Evolutionary conservation across 92 coral and sea anemone species (phyloP).

Genomic region (Umimayanthus chanpuru): DNA sequence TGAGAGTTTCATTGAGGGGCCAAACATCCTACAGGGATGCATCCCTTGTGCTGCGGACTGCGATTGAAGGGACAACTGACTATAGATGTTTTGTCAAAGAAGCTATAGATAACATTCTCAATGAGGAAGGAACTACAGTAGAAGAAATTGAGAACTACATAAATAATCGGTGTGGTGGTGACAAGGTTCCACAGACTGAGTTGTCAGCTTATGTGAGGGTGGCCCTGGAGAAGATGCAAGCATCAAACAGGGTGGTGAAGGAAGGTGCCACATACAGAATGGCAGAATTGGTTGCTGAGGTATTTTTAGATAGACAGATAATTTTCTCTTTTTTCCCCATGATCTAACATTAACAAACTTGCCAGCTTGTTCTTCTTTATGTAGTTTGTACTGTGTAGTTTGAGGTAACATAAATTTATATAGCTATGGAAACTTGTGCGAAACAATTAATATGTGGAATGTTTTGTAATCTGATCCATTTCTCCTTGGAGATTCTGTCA

Average conservation of each 20-base stretch:
- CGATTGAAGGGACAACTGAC: constrained; percentile 44
- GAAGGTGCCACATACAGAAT: constrained; percentile 79
- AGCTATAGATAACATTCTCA: constrained; percentile 75
- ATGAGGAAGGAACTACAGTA: constrained; percentile 79
- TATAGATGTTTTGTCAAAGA: constrained; percentile 58
- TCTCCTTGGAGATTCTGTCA: too few species aligned
- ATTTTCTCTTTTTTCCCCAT: too few species aligned
- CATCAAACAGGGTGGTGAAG: constrained; percentile 64
- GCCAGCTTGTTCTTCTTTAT: too few species aligned
- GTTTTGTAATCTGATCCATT: too few species aligned
- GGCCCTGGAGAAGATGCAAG: constrained; percentile 69
- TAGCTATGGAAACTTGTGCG: too few species aligned
- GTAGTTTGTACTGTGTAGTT: too few species aligned
- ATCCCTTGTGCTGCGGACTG: constrained; percentile 22
- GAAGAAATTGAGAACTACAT: constrained; percentile 71
- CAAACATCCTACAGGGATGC: constrained; percentile 73
- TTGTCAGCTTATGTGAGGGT: constrained; percentile 67
- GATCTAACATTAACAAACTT: too few species aligned
- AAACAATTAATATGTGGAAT: too few species aligned
- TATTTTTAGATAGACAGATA: neutral
- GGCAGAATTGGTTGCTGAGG: constrained; percentile 63
- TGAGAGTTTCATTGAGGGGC: constrained; percentile 76
- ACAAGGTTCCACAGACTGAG: constrained; percentile 58
- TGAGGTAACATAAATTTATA: too few species aligned
- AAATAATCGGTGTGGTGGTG: constrained; percentile 68